A percentile compares a stretch with the other conserved stretches of the same genome.
These are phyloP conservation scores for Heteropelma amictum DNA, from an alignment of 2,888 invertebrate species.

Conservation along the genomic window DNA sequence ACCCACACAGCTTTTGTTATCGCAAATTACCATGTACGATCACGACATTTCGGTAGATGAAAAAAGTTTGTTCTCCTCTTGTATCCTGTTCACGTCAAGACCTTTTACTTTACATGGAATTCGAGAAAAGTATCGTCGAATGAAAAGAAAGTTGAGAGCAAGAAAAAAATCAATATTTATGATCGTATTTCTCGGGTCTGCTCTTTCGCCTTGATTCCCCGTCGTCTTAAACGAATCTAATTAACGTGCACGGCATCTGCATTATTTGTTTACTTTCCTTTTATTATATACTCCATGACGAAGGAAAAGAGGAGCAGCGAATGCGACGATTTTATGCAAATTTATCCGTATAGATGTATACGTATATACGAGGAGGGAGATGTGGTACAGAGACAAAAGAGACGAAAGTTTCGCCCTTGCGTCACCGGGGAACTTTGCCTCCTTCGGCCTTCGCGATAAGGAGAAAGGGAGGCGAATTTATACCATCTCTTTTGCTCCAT, in stretches of 20 bases:
- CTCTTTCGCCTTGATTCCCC: conserved; percentile 25
- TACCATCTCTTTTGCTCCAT: neutral
- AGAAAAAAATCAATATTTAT: conserved; percentile 24
- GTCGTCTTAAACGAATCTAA: conserved; percentile 67
- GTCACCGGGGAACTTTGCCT: conserved; percentile 42
- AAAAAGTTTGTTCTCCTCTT: neutral
- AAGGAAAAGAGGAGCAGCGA: conserved; percentile 41
- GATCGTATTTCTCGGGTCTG: conserved; percentile 5
- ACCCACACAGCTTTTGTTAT: too few relatives aligned
- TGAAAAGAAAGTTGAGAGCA: neutral
- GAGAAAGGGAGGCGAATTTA: conserved; percentile 48
- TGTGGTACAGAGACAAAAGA: conserved; percentile 45
- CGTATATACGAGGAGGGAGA: conserved; percentile 56
- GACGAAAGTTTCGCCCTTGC: conserved; percentile 38
- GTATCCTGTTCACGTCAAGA: neutral
- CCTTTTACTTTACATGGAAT: neutral
- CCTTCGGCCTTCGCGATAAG: conserved; percentile 38
- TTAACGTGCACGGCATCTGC: conserved; percentile 75
- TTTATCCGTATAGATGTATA: conserved; percentile 51
- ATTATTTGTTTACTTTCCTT: conserved; percentile 77
- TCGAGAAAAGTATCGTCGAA: neutral
- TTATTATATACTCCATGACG: conserved; percentile 69
- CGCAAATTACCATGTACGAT: too few relatives aligned
- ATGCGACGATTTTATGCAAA: conserved; percentile 75
- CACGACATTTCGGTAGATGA: too few relatives aligned